Base-by-base conservation (phyloP, 2,113 vertebrate genomes). In the Oreotrochilus melanogaster region DNA sequence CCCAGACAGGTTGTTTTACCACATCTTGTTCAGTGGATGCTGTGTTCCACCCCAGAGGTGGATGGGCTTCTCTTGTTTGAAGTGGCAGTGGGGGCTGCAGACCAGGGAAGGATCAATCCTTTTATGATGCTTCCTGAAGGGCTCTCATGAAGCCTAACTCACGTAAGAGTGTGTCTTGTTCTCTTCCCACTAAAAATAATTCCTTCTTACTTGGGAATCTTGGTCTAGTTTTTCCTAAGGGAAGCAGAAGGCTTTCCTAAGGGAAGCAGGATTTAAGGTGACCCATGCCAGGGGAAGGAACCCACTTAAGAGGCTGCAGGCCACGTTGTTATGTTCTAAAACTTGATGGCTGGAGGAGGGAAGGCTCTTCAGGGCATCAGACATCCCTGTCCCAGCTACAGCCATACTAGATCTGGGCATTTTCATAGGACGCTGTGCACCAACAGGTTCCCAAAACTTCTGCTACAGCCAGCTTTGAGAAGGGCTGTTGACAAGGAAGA, bases 401-500 rank as follows among this genome's bases (percentile, higher is more conserved):
- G 45, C 54, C 45, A 58, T 23, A 10, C 33, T 27, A 37, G 11
- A 57, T 42, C 54, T 17, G 31, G 47, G 42, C 28, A 28, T 74
- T 84, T 70, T 56, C 53, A 33, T 62, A 60, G n/a, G 18, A 31
- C 65, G 17, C 24, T 74, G 33, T 53, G 48, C 60, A 83, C 39
- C 21, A 37, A 93, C 58, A 78, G 23, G 23, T 14, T 56, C 74
- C 48, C 61, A 42, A 70, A 64, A 47, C 60, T 89, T 93, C 69
- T 70, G 45, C 93, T 81, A 54, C 69, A 86, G 92, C 56, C 50
- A 62, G 2, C 50, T 91, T 54, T 62, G 50, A 84, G 88, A 79
- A 75, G 88, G 37, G 48, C 87, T 87, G 81, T 79, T 91, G 93
- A 95, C 95, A 97, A 93, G 95, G 86, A 96, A 93, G 91, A 93